These are phyloP conservation scores for Drosophila rhopaloa DNA, from an alignment of 1,140 invertebrate species.

Conservation along the genomic window DNA sequence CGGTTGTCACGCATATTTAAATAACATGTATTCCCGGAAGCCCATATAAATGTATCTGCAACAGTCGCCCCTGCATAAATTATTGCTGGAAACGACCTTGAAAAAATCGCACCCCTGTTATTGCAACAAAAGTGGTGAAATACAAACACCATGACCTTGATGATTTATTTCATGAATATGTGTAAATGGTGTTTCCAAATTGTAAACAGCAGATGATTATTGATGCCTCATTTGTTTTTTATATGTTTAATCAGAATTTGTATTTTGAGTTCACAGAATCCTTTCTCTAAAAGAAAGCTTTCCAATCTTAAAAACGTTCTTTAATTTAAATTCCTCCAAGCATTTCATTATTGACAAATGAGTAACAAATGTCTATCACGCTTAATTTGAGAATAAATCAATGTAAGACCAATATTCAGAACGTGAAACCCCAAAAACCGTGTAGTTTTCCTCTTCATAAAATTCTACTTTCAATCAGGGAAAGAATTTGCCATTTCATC, in stretches of 20 bases:
- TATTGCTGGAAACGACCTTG: slow-evolving; percentile 17
- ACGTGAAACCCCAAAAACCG: neutral
- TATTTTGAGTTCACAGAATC: no score
- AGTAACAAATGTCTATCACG: no score
- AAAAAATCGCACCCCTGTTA: slow-evolving; percentile 6
- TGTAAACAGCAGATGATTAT: neutral
- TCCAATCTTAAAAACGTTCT: no score
- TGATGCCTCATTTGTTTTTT: neutral
- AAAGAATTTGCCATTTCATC: slow-evolving; percentile 20
- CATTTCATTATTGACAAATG: no score
- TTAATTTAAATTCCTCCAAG: no score
- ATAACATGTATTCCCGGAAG: slow-evolving; percentile 20
- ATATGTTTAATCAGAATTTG: neutral
- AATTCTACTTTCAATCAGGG: neutral
- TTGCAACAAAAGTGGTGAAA: slow-evolving; percentile 8
- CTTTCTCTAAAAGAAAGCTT: no score
- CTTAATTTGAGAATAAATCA: neutral
- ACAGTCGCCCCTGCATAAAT: slow-evolving; percentile 17
- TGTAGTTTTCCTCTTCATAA: no score
- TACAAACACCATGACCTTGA: slow-evolving; percentile 17
- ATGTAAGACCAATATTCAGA: neutral
- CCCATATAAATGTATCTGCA: slow-evolving; percentile 1
- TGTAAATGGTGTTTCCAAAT: neutral
- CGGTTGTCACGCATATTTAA: slow-evolving; percentile 38
- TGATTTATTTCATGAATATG: slow-evolving; percentile 1